These are phyloP conservation scores for Montipora capitata DNA, from an alignment of 92 coral and sea anemone species.

Conservation along the genomic window DNA sequence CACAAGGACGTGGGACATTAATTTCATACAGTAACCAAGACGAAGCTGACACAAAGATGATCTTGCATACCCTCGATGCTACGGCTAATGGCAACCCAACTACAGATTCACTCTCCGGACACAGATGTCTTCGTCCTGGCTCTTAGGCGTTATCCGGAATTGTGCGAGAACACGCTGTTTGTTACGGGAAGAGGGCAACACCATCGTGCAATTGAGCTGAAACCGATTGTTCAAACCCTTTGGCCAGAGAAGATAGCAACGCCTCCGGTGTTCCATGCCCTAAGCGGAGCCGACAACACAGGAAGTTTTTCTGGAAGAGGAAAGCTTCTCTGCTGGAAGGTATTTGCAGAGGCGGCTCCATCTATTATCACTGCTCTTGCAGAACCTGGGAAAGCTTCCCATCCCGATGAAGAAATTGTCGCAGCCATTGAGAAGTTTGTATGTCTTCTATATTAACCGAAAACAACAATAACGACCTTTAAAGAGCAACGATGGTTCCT, in stretches of 20 bases:
- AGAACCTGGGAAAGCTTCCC: neutral
- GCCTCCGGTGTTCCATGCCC: conserved; percentile 1
- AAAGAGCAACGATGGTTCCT: conserved; percentile 49
- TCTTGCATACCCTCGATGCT: neutral
- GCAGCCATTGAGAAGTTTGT: conserved; percentile 7
- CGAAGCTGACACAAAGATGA: neutral
- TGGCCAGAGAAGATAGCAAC: neutral
- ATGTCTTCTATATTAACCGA: neutral
- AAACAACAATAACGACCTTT: conserved; percentile 15
- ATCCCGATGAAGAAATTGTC: neutral
- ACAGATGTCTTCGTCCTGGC: neutral
- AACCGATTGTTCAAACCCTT: neutral
- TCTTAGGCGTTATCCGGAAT: neutral
- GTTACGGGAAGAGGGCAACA: conserved; percentile 28
- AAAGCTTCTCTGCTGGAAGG: conserved; percentile 52
- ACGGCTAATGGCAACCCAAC: neutral
- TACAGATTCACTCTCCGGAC: neutral
- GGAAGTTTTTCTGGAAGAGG: conserved; percentile 52
- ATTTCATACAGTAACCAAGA: neutral
- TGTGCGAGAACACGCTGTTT: neutral
- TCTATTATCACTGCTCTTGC: conserved; percentile 36
- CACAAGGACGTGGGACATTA: neutral
- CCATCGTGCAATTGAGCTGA: neutral
- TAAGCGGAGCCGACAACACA: conserved; percentile 42
- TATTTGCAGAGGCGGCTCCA: conserved; percentile 2